Evolutionary conservation across 2,113 vertebrate species (phyloP), one percentile per base, ranked within the genome.

Genomic region (Pluvianellus socialis): DNA sequence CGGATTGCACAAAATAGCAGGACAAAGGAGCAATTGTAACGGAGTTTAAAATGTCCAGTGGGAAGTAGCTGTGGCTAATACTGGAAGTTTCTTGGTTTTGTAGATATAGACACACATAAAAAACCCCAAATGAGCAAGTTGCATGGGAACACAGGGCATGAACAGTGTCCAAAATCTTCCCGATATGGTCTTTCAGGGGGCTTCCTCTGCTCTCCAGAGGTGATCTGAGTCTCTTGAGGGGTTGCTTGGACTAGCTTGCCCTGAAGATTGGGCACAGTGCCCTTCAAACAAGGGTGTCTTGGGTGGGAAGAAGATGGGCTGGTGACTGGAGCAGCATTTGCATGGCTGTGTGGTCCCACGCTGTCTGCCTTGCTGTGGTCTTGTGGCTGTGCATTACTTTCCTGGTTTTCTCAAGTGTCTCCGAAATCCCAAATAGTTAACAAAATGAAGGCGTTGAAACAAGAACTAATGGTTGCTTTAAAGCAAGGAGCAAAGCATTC

Each of bases 171-270:
- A 1, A 6, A 27, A 33, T 30, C 35, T 22, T 82, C 49, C 20
- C 0, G 28, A 2, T 9, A 3, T 6, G 26, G 15, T 21, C 15
- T 26, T 74, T 12, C 9, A 21, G 19, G 19, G 22, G 22, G 8
- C 22, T 88, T n/a, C 50, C 12, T 23, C n/a, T 44, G 42, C 77
- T 66, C 77, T 52, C 21, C 52, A 18, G 65, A 33, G 28, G 10
- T 13, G 56, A 53, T 73, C 49, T 2, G 3, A 23, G 49, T 5
- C 8, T 83, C 67, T 15, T 12, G 10, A 7, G 45, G 35, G 10
- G 14, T 56, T 63, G 10, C 81, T 61, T 0, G 1, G 32, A 38
- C 22, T 33, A 27, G 10, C 53, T 71, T 58, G 33, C 22, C 49
- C 24, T 49, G 52, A 20, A 58, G 2, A 9, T 49, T 82, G 74